Base-by-base conservation (phyloP, 2,888 invertebrate genomes). In the Brachypalpus laphriformis region DNA sequence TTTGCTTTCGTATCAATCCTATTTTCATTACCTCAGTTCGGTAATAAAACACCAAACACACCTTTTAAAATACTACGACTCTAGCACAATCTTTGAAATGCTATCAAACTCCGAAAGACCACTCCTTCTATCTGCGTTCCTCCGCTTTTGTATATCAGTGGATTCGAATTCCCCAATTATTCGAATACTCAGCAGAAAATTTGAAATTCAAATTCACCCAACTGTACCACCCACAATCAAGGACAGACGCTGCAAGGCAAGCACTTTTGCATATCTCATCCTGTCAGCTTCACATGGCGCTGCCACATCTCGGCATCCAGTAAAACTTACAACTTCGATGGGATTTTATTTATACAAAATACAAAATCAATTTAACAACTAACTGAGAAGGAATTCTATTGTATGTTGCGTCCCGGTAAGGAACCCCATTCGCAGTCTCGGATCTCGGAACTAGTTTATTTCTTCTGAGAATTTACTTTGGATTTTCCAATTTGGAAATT, bases 311-410 rank as follows among this genome's bases (percentile, higher is more conserved):
- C 8, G 20, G 34, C 11, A 20, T 14, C 18, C 49, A 49, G 47
- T 47, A n/a, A 34, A 66, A 66, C 51, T 66, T 66, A 66, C 66
- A 51, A 66, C 49, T 66, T 51, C 51, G 16, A 51, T 37, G 49
- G 51, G 66, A 66, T 66, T 66, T 66, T 66, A 51, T 51, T 66
- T 66, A 37, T 51, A 66, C 37, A 51, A 66, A 66, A 66, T 51
- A 66, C 34, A 37, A 66, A 66, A 66, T 66, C 66, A 66, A 66
- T 66, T 66, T 51, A 66, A 34, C 66, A 42, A 65, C 65, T 9
- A 37, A 34, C 65, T 20, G 8, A 40, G 20, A n/a, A 14, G 40
- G 6, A 14, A 42, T 28, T 14, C 2, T 8, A 16, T 31, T 54
- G 7, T 14, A 54, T 14, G 0, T 28, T 3, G 3, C 1, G 9